Evolutionary conservation across 2,113 vertebrate species (phyloP).

Genomic region (Odobenus rosmarus): DNA sequence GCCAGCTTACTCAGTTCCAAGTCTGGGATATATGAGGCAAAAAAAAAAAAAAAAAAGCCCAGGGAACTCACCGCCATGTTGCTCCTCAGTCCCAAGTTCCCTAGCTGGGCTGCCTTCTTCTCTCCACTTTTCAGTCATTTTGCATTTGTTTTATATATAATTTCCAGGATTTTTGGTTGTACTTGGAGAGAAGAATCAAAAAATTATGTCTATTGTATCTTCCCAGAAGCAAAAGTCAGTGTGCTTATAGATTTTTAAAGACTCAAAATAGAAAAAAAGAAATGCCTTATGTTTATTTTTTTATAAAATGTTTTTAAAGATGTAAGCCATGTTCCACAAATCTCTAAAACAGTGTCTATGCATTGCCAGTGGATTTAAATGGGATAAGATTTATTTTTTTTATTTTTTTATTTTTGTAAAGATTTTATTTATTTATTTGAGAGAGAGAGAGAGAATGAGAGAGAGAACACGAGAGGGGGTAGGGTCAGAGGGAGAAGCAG

Average conservation of each 20-base stretch:
- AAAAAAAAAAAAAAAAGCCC: background rate
- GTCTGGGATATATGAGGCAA: background rate
- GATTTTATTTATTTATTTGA: too few relatives aligned
- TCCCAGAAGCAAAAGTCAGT: background rate
- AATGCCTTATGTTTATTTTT: background rate
- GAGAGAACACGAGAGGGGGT: too few relatives aligned
- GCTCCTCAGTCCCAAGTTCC: background rate
- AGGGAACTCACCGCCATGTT: background rate
- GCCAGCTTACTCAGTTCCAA: background rate
- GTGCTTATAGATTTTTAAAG: background rate
- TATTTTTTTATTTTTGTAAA: too few relatives aligned
- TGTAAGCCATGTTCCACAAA: background rate
- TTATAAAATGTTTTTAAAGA: background rate
- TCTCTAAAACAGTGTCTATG: background rate
- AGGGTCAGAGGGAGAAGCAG: too few relatives aligned
- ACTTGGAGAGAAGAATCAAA: background rate
- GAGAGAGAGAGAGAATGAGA: too few relatives aligned
- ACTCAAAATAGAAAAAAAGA: background rate
- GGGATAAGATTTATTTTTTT: background rate
- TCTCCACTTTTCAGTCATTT: background rate
- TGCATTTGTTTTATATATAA: background rate
- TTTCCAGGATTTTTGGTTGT: background rate
- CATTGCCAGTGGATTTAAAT: background rate
- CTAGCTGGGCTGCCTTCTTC: background rate
- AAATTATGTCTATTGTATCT: background rate